Evolutionary conservation across 2,888 invertebrate species (phyloP).

Genomic region (Automeris io): DNA sequence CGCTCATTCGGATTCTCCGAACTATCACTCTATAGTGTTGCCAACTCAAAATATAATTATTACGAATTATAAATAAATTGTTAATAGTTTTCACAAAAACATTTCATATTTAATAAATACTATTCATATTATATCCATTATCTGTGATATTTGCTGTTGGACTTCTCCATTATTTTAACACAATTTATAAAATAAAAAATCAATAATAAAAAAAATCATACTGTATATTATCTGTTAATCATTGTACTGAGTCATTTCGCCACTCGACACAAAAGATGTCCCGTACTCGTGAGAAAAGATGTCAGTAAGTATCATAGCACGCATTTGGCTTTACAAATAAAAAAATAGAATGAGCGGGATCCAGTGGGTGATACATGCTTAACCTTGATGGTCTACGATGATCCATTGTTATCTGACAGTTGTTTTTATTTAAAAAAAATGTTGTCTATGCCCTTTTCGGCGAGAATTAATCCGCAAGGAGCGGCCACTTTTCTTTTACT

Average conservation of each 20-base stretch:
- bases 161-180: too few species aligned
- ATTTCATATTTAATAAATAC: too few species aligned
- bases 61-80: too few species aligned
- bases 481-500: neutral
- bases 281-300: slow-evolving; percentile 26
- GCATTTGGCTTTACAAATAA: slow-evolving; percentile 18
- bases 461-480: neutral
- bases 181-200: too few species aligned
- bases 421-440: neutral
- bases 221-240: slow-evolving; percentile 4
- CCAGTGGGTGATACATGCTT: too few species aligned
- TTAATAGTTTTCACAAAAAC: too few species aligned
- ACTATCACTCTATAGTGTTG: too few species aligned
- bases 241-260: slow-evolving; percentile 17
- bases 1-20: too few species aligned
- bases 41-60: too few species aligned
- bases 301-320: slow-evolving; percentile 34
- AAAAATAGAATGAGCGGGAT: neutral
- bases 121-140: too few species aligned
- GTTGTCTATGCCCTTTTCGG: neutral
- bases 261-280: slow-evolving; percentile 10
- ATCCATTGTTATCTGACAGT: neutral
- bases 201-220: neutral
- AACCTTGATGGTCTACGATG: too few species aligned
- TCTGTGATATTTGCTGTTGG: too few species aligned